Base-by-base conservation (phyloP, 2,797 vertebrate genomes). In the Momotus momota region DNA sequence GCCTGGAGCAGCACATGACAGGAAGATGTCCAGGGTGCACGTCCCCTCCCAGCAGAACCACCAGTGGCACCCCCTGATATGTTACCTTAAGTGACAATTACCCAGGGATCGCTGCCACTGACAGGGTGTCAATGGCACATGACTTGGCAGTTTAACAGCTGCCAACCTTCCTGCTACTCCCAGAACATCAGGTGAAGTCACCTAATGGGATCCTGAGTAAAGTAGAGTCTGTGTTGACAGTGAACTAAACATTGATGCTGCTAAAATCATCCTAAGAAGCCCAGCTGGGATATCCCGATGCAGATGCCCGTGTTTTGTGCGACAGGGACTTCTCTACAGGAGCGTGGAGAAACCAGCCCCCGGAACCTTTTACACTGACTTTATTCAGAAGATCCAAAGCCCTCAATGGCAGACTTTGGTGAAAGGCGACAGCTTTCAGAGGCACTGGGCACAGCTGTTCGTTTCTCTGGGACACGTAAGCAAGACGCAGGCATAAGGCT, bases 1-100 rank as follows among this genome's bases (percentile, higher is more conserved):
- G 66, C 46, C 52, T 54, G 17, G 35, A 31, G 55, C 49, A 66
- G 65, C 18, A 71, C 0, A 0, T 23, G 27, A 49, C 61, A 71
- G 73, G 25, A 83, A 16, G 1, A 0, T 12, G 45, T 10, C 66
- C 77, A 41, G 26, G 19, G 46, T 10, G 1, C 2, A 1, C 5
- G 26, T 16, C 41, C 52, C 55, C 40, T 27, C 62, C 33, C 17
- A 13, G 17, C 31, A 2, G 31, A 25, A 58, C 23, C 1, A 1
- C 41, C 2, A 0, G 70, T 46, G 20, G 35, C 65, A 61, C 7
- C 33, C 52, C 15, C 3, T 49, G 35, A 35, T 26, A 78, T 82
- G 52, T 15, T n/a, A 38, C 16, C 40, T 14, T 14, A 72, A 87
- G 58, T n/a, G 81, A 91, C 71, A 69, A 52, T 31, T 41, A 75